Conservation (phyloP, 1,140 invertebrate genomes). For the Megalopta genalis region DNA sequence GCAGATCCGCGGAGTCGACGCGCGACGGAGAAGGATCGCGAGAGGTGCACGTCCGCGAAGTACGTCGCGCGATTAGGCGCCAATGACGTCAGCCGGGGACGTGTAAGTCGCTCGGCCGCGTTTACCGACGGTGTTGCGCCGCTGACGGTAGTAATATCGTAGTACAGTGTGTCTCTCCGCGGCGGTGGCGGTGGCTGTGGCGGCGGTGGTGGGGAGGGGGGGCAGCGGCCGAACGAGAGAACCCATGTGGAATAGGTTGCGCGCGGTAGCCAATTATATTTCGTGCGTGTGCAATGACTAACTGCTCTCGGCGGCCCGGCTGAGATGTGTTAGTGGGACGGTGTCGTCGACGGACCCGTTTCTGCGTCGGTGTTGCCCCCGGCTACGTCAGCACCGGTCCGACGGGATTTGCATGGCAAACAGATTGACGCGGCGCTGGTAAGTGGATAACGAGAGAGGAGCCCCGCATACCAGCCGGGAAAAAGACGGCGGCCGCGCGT, state of each 20-base stretch:
- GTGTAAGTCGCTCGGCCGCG: conserved; percentile 38
- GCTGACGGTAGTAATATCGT: conserved; percentile 25
- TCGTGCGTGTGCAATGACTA: conserved; percentile 72
- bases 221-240: conserved; percentile 37
- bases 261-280: conserved; percentile 59
- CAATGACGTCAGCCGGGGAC: conserved; percentile 69
- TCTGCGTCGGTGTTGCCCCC: conserved; percentile 58
- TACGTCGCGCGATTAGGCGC: conserved; percentile 69
- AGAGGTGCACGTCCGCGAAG: conserved; percentile 33
- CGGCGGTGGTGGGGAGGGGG: conserved; percentile 37
- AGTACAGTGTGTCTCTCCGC: conserved; percentile 28
- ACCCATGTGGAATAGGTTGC: conserved; percentile 58
- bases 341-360: conserved; percentile 57
- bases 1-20: too few relatives aligned
- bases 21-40: background rate
- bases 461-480: conserved; percentile 53
- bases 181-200: conserved; percentile 2
- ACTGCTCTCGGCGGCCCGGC: conserved; percentile 52
- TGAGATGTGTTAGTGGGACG: conserved; percentile 72
- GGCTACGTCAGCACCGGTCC: conserved; percentile 74
- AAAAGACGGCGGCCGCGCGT: conserved; percentile 38
- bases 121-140: conserved; percentile 41
- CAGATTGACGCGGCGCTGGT: conserved; percentile 75
- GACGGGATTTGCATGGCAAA: conserved; percentile 78
- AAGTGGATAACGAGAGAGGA: conserved; percentile 72